phyloP scores from a whole-genome alignment of 2,797 vertebrate species.

The Clarias laeviceps region DNA sequence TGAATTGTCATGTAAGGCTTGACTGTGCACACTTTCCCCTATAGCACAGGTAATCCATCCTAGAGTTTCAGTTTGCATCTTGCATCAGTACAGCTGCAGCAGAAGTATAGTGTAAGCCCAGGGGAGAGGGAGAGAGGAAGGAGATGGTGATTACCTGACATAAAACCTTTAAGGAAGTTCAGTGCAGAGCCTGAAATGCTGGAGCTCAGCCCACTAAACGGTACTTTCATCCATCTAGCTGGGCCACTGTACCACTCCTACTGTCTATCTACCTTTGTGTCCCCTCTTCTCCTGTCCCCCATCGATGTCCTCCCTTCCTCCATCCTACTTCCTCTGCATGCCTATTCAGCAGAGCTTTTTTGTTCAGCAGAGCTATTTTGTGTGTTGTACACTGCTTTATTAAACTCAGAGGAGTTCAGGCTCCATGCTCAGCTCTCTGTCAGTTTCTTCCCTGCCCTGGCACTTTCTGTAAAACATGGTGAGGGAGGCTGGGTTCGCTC shows the following conservation, averaged over 20 bases:
- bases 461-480: conserved; percentile 52
- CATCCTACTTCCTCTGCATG: conserved; percentile 32
- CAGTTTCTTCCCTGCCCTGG: conserved; percentile 46
- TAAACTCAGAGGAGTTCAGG: conserved; percentile 46
- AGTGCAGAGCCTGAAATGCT: conserved; percentile 41
- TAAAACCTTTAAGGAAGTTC: conserved; percentile 51
- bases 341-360: conserved; percentile 46
- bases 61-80: conserved; percentile 25
- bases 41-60: conserved; percentile 17
- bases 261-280: conserved; percentile 36
- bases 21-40: conserved; percentile 19
- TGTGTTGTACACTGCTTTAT: conserved; percentile 46
- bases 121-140: conserved; percentile 24
- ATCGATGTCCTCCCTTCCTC: conserved; percentile 21
- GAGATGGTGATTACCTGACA: conserved; percentile 52
- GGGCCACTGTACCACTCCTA: conserved; percentile 25
- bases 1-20: conserved; percentile 15
- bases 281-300: neutral
- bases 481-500: conserved; percentile 48
- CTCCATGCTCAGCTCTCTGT: conserved; percentile 44
- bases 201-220: conserved; percentile 46
- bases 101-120: conserved; percentile 25
- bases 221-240: conserved; percentile 46
- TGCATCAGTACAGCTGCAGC: conserved; percentile 26
- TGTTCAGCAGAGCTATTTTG: conserved; percentile 34